phyloP scores from a whole-genome alignment of 2,113 vertebrate genomes.

The Bos javanicus region DNA sequence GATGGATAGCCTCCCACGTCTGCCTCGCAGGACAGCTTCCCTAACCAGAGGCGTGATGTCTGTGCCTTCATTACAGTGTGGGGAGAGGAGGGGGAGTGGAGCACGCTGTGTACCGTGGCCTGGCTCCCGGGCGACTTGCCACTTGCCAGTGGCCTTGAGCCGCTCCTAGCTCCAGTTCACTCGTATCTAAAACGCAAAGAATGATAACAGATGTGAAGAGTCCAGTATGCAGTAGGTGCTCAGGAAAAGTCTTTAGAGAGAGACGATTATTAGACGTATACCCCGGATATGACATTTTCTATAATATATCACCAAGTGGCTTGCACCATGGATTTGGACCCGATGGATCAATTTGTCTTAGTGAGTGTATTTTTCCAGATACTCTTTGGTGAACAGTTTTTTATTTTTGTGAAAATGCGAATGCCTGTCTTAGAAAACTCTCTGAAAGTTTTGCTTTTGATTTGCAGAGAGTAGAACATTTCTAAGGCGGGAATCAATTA shows the following conservation, averaged over 20 bases:
- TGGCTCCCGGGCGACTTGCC: neutral
- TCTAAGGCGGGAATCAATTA: neutral
- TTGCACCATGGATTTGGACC: neutral
- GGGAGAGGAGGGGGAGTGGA: too few species aligned
- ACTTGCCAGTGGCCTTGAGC: neutral
- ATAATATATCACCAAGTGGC: neutral
- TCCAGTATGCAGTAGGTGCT: neutral
- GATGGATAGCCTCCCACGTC: neutral
- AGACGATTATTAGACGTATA: neutral
- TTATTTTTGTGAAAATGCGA: neutral
- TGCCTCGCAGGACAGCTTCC: neutral
- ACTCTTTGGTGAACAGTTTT: neutral
- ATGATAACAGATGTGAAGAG: neutral
- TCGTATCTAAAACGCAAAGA: neutral
- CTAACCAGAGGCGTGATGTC: neutral
- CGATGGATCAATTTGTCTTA: neutral
- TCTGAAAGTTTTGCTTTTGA: neutral
- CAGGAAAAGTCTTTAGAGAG: neutral
- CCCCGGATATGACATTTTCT: neutral
- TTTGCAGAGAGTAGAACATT: neutral
- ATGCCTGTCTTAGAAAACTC: neutral
- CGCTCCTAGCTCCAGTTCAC: neutral
- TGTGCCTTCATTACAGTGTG: neutral
- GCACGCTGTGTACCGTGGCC: neutral
- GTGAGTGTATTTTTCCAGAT: neutral